These are phyloP conservation scores for Euzetes globulus DNA, from an alignment of 2,888 invertebrate genomes.

Conservation along the genomic window DNA sequence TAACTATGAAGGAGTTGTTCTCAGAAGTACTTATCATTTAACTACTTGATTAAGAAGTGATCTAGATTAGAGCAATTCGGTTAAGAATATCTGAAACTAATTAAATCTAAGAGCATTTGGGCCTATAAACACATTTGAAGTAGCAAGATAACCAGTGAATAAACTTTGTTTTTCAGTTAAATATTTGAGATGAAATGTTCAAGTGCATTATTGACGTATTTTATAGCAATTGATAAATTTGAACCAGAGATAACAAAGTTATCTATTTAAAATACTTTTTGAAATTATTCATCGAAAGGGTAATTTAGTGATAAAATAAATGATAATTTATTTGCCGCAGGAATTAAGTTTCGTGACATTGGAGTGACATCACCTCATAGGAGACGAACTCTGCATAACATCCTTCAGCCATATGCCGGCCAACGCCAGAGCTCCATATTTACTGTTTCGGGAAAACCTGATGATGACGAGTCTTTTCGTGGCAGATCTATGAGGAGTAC, in stretches of 20 bases:
- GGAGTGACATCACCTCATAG: conserved; percentile 11
- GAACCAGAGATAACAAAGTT: too few species aligned
- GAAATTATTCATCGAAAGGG: neutral
- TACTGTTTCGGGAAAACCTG: neutral
- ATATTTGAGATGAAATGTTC: too few species aligned
- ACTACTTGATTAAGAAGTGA: too few species aligned
- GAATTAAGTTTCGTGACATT: conserved; percentile 31
- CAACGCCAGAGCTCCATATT: conserved; percentile 6
- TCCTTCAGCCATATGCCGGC: neutral
- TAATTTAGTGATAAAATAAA: neutral
- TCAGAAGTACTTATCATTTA: conserved; percentile 28
- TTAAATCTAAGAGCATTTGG: too few species aligned
- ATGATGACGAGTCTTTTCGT: neutral
- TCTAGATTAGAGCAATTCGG: too few species aligned
- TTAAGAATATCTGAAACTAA: too few species aligned
- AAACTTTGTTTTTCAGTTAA: too few species aligned
- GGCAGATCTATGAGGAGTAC: neutral
- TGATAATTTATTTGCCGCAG: neutral
- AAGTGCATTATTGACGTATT: too few species aligned
- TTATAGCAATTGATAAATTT: too few species aligned
- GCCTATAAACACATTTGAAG: too few species aligned
- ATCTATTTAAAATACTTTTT: too few species aligned
- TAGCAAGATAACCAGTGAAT: too few species aligned
- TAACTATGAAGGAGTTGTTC: conserved; percentile 32
- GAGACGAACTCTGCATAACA: conserved; percentile 8